A percentile compares a stretch with the other conserved stretches of the same genome.
Conservation (phyloP, 2,113 vertebrate genomes). For the Trematocara zebra region DNA sequence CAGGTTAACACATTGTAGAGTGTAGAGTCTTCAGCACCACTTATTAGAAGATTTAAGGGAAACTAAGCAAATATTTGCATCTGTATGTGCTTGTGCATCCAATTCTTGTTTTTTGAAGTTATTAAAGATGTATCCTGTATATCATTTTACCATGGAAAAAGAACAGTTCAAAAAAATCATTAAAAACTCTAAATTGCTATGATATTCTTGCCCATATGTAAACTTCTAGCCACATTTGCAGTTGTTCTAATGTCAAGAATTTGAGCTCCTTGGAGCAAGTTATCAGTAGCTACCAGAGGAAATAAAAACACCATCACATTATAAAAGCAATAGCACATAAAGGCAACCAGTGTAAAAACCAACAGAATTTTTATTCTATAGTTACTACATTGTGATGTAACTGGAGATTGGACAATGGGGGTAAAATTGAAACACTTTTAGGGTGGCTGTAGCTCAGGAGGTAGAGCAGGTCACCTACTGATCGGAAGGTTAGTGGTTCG, state of each 20-base stretch:
- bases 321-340: neutral
- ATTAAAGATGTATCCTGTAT: fast-evolving
- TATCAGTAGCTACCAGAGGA: neutral
- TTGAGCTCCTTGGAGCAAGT: neutral
- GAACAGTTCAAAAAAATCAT: neutral
- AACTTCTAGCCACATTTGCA: neutral
- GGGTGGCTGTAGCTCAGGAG: neutral
- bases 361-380: neutral
- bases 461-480: neutral
- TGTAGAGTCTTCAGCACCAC: neutral
- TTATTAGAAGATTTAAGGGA: neutral
- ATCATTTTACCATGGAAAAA: neutral
- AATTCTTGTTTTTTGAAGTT: neutral
- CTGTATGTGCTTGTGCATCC: neutral
- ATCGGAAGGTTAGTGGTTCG: fast-evolving
- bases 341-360: neutral
- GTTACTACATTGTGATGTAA: neutral
- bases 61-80: neutral
- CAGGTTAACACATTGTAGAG: neutral
- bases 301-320: neutral
- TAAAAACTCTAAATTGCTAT: neutral
- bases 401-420: neutral
- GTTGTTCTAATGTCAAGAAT: neutral
- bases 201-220: neutral
- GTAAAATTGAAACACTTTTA: neutral